These are phyloP conservation scores for Drepana falcataria DNA, from an alignment of 2,888 invertebrate genomes.

Conservation along the genomic window DNA sequence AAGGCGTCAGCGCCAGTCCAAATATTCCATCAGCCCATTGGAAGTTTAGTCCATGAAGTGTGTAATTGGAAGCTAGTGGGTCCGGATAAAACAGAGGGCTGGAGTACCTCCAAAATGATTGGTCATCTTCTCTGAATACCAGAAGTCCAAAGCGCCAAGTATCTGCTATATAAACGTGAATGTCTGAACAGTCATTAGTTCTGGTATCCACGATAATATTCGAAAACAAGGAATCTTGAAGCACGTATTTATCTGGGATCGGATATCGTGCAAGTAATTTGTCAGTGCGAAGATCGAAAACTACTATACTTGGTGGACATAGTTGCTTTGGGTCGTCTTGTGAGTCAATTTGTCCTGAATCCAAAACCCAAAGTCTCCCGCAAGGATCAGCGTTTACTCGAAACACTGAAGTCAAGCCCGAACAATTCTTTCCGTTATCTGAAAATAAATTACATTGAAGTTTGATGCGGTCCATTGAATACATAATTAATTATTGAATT, in stretches of 20 bases:
- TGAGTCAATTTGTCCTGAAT: slow-evolving; percentile 87
- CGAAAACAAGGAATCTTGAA: slow-evolving; percentile 82
- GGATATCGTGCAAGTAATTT: slow-evolving; percentile 79
- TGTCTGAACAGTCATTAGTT: slow-evolving; percentile 78
- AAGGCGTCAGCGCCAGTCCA: slow-evolving; percentile 83
- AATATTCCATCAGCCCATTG: slow-evolving; percentile 91
- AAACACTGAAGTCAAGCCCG: slow-evolving; percentile 87
- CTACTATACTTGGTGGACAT: slow-evolving; percentile 85
- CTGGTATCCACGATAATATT: slow-evolving; percentile 83
- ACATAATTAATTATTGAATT: too few relatives aligned
- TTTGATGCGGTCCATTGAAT: too few relatives aligned
- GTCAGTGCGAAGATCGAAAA: slow-evolving; percentile 85
- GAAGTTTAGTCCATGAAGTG: slow-evolving; percentile 85
- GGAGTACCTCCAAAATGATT: slow-evolving; percentile 81
- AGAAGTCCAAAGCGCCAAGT: slow-evolving; percentile 83
- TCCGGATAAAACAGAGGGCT: slow-evolving; percentile 85
- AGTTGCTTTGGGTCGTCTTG: slow-evolving; percentile 81
- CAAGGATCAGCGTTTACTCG: slow-evolving; percentile 86
- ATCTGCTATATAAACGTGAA: slow-evolving; percentile 83
- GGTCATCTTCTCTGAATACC: slow-evolving; percentile 80
- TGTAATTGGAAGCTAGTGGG: slow-evolving; percentile 85
- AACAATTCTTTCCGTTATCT: slow-evolving; percentile 73
- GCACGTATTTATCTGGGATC: slow-evolving; percentile 82
- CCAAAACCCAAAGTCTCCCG: slow-evolving; percentile 87
- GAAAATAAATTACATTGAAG: slow-evolving; percentile 5